A percentile compares a stretch with the other conserved stretches of the same genome.
phyloP scores from a whole-genome alignment of 1,140 invertebrate species.

The Bombus turneri region DNA sequence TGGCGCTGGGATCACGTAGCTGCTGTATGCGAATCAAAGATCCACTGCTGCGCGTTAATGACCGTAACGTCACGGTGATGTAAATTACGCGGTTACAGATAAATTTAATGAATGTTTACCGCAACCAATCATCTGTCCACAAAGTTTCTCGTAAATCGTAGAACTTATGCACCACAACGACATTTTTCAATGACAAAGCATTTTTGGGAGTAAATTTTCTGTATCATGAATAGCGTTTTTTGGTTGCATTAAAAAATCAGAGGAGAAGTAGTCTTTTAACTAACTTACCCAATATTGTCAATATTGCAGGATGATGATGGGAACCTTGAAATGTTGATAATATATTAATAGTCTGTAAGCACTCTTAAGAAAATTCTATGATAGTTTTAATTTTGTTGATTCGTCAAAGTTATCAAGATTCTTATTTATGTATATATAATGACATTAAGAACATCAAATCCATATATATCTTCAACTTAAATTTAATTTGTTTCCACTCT shows the following conservation, averaged over 20 bases:
- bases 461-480: too few relatives aligned
- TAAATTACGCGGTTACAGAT: constrained; percentile 47
- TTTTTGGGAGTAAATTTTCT: neutral
- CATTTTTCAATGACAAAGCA: neutral
- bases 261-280: too few relatives aligned
- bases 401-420: too few relatives aligned
- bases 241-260: neutral
- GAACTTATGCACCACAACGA: neutral
- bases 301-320: too few relatives aligned
- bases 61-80: constrained; percentile 21
- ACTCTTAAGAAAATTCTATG: neutral
- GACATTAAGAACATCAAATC: too few relatives aligned
- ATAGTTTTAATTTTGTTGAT: neutral
- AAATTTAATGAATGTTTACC: constrained; percentile 60
- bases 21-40: neutral
- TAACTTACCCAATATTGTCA: too few relatives aligned
- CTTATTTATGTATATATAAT: too few relatives aligned
- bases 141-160: constrained; percentile 36
- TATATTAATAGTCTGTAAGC: too few relatives aligned
- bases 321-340: too few relatives aligned
- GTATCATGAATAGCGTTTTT: neutral
- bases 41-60: constrained; percentile 29
- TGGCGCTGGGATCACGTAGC: neutral
- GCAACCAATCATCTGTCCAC: constrained; percentile 3
- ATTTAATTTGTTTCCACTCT: too few relatives aligned